Evolutionary conservation across 2,888 invertebrate species (phyloP).

Genomic region (Chloroclysta siterata): DNA sequence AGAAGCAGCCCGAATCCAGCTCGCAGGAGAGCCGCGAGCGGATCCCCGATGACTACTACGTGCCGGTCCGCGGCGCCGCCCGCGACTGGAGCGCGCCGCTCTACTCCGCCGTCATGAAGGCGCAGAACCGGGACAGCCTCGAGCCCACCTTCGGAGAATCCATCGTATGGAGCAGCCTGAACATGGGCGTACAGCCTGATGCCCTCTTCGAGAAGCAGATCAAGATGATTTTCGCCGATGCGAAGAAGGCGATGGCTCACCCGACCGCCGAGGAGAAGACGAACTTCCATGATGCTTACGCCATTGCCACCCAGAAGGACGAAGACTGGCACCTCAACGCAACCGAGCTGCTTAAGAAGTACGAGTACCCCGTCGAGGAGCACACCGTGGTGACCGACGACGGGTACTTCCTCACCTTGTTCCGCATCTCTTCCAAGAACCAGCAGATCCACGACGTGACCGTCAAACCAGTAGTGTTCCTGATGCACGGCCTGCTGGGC

Average conservation of each 20-base stretch:
- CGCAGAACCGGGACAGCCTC: slow-evolving; percentile 26
- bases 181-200: slow-evolving; percentile 51
- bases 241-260: slow-evolving; percentile 64
- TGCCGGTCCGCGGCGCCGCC: slow-evolving; percentile 16
- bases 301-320: slow-evolving; percentile 47
- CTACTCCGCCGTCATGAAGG: slow-evolving; percentile 45
- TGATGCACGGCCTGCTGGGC: slow-evolving; percentile 88
- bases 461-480: slow-evolving; percentile 74
- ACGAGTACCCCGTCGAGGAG: slow-evolving; percentile 68
- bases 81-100: slow-evolving; percentile 49
- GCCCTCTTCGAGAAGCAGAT: slow-evolving; percentile 52
- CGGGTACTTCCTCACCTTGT: slow-evolving; percentile 73
- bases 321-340: slow-evolving; percentile 60
- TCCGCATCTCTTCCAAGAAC: slow-evolving; percentile 69
- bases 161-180: slow-evolving; percentile 57
- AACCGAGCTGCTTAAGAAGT: slow-evolving; percentile 64
- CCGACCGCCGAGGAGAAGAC: slow-evolving; percentile 60
- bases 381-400: slow-evolving; percentile 72
- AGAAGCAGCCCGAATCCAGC: slow-evolving; percentile 33
- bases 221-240: slow-evolving; percentile 64
- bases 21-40: slow-evolving; percentile 33
- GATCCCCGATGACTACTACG: slow-evolving; percentile 33
- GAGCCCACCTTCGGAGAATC: slow-evolving; percentile 45
- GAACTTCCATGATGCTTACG: slow-evolving; percentile 58
- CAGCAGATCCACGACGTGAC: slow-evolving; percentile 48